phyloP scores from a whole-genome alignment of 1,140 invertebrate genomes.

The Solenopsis fugax region DNA sequence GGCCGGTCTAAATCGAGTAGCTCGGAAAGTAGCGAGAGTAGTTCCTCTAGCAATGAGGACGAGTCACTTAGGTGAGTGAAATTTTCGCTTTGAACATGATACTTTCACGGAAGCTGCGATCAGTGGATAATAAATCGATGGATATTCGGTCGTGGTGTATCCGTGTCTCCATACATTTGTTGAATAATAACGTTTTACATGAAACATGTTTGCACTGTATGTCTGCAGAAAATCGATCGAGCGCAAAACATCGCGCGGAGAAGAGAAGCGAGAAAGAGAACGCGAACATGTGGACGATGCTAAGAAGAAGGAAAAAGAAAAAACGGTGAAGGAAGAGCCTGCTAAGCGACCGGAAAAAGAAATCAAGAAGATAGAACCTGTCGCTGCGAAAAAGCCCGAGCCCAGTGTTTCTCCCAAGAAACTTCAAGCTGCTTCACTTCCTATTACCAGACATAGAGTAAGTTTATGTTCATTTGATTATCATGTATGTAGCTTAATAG shows the following conservation, averaged over 20 bases:
- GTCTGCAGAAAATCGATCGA: constrained; percentile 81
- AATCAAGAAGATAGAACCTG: constrained; percentile 80
- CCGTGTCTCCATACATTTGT: not conserved
- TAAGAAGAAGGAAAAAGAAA: constrained; percentile 85
- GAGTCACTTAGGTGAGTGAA: constrained; percentile 78
- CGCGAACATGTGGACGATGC: constrained; percentile 84
- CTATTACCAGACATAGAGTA: constrained; percentile 84
- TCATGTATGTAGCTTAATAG: not conserved
- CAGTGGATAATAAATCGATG: constrained; percentile 67
- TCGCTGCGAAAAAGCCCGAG: constrained; percentile 79
- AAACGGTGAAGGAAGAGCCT: constrained; percentile 77
- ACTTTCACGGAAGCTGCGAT: constrained; percentile 67
- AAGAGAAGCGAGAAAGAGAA: constrained; percentile 85
- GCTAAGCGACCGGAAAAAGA: constrained; percentile 83
- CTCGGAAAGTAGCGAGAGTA: constrained; percentile 85
- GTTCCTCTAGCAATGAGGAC: constrained; percentile 84
- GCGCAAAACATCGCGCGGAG: constrained; percentile 69
- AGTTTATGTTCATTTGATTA: constrained; percentile 20
- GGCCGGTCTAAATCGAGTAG: constrained; percentile 86
- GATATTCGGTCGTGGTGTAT: constrained; percentile 47
- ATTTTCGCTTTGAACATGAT: constrained; percentile 45
- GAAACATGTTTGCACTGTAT: constrained; percentile 39
- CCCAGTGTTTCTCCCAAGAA: constrained; percentile 84
- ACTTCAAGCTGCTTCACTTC: constrained; percentile 79
- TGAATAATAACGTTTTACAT: constrained; percentile 9